Evolutionary conservation across 2,888 invertebrate genomes (phyloP).

Genomic region (Macaria notata): DNA sequence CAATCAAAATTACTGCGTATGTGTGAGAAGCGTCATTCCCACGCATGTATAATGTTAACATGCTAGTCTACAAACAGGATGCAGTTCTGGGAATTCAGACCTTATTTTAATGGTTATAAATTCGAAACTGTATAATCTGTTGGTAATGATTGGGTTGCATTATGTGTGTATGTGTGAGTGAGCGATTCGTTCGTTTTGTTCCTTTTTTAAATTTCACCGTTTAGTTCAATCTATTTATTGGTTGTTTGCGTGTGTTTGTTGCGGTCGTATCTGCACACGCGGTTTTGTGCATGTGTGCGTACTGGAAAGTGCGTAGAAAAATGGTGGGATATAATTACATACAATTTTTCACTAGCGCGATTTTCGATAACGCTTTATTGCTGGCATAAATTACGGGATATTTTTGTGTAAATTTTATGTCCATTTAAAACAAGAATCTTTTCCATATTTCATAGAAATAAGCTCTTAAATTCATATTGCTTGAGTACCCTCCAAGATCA

Average conservation of each 20-base stretch:
- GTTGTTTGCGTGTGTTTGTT: constrained; percentile 66
- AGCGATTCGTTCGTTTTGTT: constrained; percentile 78
- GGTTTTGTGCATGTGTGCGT: constrained; percentile 44
- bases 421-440: too few species aligned
- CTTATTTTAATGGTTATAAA: constrained; percentile 34
- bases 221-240: constrained; percentile 83
- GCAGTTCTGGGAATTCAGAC: constrained; percentile 40
- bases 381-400: neutral
- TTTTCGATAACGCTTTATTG: constrained; percentile 12
- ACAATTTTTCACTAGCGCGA: constrained; percentile 50
- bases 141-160: constrained; percentile 78
- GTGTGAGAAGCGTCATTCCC: constrained; percentile 65
- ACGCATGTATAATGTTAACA: constrained; percentile 71
- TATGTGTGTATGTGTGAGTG: constrained; percentile 62
- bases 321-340: constrained; percentile 68
- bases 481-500: too few species aligned
- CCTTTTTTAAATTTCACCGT: constrained; percentile 82
- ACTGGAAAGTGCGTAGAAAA: constrained; percentile 79
- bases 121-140: constrained; percentile 34
- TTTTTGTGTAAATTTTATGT: too few species aligned
- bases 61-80: constrained; percentile 65
- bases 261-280: constrained; percentile 52
- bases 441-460: too few species aligned
- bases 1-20: constrained; percentile 64
- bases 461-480: too few species aligned